Evolutionary conservation across 2,888 invertebrate species (phyloP).

Genomic region (Anaspis maculata): DNA sequence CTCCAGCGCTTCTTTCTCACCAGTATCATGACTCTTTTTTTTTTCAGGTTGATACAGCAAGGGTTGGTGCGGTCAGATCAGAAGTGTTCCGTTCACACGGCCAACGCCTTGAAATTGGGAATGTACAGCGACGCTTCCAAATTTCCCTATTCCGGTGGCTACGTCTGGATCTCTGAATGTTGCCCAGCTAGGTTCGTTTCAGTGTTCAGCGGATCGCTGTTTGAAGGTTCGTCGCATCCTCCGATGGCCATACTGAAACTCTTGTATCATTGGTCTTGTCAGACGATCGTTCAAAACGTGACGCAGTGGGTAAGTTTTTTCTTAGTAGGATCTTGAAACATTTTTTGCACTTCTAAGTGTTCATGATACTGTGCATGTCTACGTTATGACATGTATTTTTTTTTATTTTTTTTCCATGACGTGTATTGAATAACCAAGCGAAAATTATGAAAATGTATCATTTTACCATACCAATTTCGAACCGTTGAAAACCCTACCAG

Average conservation of each 20-base stretch:
- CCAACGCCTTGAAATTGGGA: constrained; percentile 65
- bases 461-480: too few relatives aligned
- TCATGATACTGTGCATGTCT: neutral
- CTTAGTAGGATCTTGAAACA: too few relatives aligned
- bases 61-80: constrained; percentile 75
- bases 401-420: neutral
- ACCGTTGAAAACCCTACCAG: too few relatives aligned
- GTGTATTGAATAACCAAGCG: too few relatives aligned
- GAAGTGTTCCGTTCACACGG: constrained; percentile 60
- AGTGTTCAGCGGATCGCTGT: constrained; percentile 79
- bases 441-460: too few relatives aligned
- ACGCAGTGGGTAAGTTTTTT: constrained; percentile 68
- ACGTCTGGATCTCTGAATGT: constrained; percentile 86
- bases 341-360: neutral
- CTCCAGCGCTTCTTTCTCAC: too few relatives aligned
- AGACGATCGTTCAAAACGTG: constrained; percentile 82
- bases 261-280: constrained; percentile 87
- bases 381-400: neutral
- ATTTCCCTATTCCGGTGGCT: constrained; percentile 82
- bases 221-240: constrained; percentile 77
- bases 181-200: constrained; percentile 80
- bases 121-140: constrained; percentile 81
- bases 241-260: constrained; percentile 76
- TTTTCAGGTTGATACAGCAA: constrained; percentile 65
- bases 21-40: too few relatives aligned